Percentiles rank a stretch among this genome's conserved stretches.
These are phyloP conservation scores for Parauchenoglanis punctatus DNA, from an alignment of 2,797 vertebrate genomes.

Conservation along the genomic window DNA sequence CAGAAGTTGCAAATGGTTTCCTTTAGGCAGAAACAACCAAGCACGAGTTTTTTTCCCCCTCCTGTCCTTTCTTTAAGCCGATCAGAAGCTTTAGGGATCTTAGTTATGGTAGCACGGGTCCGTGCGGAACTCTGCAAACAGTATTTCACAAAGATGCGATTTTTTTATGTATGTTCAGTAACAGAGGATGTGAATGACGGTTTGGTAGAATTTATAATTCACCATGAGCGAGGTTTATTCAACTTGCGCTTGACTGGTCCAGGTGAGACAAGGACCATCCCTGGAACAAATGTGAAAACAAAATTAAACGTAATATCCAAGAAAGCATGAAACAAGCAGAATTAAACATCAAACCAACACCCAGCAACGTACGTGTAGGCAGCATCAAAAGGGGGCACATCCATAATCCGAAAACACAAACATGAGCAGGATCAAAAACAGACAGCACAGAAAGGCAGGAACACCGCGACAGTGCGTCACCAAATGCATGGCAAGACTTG, in stretches of 20 bases:
- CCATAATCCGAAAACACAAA: neutral
- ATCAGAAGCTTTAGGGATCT: slow-evolving; percentile 78
- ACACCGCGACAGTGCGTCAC: neutral
- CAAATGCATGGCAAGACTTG: neutral
- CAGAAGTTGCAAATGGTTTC: neutral
- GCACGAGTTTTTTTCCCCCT: slow-evolving; percentile 27
- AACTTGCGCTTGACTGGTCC: no score
- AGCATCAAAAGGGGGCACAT: neutral
- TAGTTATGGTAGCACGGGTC: slow-evolving; percentile 66
- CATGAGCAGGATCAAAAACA: neutral
- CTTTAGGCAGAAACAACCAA: neutral
- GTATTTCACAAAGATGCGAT: neutral
- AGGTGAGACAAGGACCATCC: neutral
- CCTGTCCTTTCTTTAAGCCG: slow-evolving; percentile 72
- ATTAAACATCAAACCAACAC: neutral
- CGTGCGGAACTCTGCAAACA: slow-evolving; percentile 58
- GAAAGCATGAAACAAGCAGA: neutral
- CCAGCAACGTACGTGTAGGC: neutral
- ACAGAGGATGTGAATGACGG: neutral
- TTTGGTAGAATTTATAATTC: neutral
- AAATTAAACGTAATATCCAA: neutral
- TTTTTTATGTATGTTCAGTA: neutral
- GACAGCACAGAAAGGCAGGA: neutral
- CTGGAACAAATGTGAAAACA: neutral
- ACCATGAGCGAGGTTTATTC: neutral